phyloP scores from a whole-genome alignment of 2,888 invertebrate genomes.

The Leptinotarsa juncta region DNA sequence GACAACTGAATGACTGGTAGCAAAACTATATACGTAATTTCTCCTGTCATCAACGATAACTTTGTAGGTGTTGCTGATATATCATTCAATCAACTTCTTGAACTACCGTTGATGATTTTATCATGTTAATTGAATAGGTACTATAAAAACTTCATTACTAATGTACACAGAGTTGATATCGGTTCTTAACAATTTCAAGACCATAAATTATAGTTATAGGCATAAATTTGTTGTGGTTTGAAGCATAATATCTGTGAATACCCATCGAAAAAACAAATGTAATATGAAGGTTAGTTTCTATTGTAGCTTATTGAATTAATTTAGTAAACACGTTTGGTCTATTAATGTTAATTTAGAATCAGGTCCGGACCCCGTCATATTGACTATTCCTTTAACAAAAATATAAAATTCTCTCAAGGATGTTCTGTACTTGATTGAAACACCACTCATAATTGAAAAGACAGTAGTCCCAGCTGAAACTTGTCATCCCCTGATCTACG shows the following conservation, averaged over 20 bases:
- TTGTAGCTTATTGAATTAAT: conserved; percentile 32
- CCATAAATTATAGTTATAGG: neutral
- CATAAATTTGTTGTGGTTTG: neutral
- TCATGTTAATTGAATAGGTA: conserved; percentile 3
- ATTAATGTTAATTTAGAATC: conserved; percentile 2
- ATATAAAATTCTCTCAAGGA: too few relatives aligned
- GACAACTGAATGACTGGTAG: too few relatives aligned
- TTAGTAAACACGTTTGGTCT: conserved; percentile 27
- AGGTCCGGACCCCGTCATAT: neutral
- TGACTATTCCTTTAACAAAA: neutral
- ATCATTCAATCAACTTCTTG: conserved; percentile 1
- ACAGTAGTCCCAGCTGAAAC: too few relatives aligned
- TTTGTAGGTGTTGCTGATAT: neutral
- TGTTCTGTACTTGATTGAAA: too few relatives aligned
- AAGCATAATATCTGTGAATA: neutral
- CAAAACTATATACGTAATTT: too few relatives aligned
- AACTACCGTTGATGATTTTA: conserved; percentile 6
- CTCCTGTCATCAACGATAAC: neutral
- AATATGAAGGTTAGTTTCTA: conserved; percentile 16
- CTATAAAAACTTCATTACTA: conserved; percentile 8
- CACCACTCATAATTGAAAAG: too few relatives aligned
- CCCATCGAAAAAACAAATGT: neutral
- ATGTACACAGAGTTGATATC: neutral
- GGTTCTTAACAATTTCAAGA: neutral
- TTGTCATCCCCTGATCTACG: too few relatives aligned